These are phyloP conservation scores for Cephalopterus ornatus DNA, from an alignment of 2,113 vertebrate species.

Conservation along the genomic window DNA sequence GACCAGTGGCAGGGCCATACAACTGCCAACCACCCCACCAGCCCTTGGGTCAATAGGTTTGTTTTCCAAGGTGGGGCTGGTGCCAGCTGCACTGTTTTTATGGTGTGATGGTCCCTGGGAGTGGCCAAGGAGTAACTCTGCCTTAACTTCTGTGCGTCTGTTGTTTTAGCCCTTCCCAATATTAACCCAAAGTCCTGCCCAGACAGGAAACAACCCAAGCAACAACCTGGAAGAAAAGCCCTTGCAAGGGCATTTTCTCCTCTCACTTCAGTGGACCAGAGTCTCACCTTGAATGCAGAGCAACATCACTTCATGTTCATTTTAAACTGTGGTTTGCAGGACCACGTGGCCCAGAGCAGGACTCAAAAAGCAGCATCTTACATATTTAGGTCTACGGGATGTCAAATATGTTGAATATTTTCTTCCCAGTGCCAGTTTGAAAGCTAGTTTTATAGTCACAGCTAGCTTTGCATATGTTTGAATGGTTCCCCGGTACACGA, in stretches of 20 bases:
- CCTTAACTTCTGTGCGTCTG: not conserved
- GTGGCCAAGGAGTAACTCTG: not conserved
- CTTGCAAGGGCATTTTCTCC: not conserved
- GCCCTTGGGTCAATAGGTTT: rapidly evolving
- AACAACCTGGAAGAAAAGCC: not conserved
- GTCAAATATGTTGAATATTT: not conserved
- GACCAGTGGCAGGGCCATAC: rapidly evolving
- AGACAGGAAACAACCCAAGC: not conserved
- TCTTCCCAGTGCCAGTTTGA: not conserved
- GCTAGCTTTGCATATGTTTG: not conserved
- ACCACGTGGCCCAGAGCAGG: not conserved
- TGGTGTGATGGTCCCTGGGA: not conserved
- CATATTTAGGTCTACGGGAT: not conserved
- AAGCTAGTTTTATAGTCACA: not conserved
- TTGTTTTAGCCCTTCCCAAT: rapidly evolving
- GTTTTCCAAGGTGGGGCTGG: not conserved
- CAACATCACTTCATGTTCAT: not conserved
- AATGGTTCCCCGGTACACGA: not conserved
- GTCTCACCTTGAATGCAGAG: not conserved
- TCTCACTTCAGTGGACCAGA: not conserved
- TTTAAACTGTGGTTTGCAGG: not conserved
- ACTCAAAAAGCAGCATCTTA: not conserved
- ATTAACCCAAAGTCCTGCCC: not conserved
- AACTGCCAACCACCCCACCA: not conserved
- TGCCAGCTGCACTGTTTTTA: not conserved